Percentiles rank a stretch among this genome's conserved stretches.
Conservation (phyloP, 2,113 vertebrate genomes). For the Heliornis fulica region DNA sequence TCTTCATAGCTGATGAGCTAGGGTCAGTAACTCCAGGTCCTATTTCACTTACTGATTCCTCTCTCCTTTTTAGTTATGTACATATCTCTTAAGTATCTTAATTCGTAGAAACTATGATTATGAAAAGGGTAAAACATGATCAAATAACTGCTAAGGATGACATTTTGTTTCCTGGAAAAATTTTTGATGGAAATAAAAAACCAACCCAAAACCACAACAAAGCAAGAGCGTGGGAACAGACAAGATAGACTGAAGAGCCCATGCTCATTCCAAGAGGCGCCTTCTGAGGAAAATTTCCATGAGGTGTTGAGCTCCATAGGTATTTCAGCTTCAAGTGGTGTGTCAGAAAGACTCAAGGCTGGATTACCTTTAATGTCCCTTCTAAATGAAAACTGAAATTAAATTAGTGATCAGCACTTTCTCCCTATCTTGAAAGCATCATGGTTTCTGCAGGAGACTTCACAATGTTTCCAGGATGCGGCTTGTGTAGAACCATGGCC, state of each 20-base stretch:
- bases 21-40: neutral
- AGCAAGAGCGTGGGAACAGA: neutral
- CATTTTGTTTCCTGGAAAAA: neutral
- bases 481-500: neutral
- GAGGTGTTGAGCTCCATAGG: neutral
- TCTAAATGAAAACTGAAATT: neutral
- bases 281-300: neutral
- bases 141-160: neutral
- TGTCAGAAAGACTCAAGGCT: neutral
- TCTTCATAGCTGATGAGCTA: neutral
- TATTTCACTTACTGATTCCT: neutral
- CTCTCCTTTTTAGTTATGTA: neutral
- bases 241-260: neutral
- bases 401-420: neutral
- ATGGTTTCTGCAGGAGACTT: neutral
- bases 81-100: neutral
- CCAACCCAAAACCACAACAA: neutral
- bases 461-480: neutral
- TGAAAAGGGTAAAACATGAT: neutral
- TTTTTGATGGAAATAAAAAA: neutral
- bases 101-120: neutral
- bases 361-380: neutral
- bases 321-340: neutral
- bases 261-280: neutral
- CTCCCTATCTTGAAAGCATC: neutral